phyloP scores from a whole-genome alignment of 2,888 invertebrate species.

The Clitarchus hookeri region DNA sequence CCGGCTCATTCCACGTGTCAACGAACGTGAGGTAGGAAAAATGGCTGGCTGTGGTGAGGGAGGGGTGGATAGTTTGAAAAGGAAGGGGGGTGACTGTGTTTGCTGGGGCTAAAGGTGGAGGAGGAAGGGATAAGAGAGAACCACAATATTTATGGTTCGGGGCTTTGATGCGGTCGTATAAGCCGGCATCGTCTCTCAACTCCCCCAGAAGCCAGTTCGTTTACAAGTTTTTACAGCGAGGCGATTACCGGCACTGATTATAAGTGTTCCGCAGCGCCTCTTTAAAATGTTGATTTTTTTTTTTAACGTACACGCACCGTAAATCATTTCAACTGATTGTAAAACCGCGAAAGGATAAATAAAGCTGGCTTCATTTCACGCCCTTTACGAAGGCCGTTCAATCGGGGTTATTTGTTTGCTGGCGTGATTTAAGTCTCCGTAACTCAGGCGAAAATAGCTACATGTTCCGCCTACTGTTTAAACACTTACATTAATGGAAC shows the following conservation, averaged over 20 bases:
- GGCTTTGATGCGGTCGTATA: neutral
- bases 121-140: neutral
- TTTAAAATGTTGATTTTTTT: neutral
- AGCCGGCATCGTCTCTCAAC: neutral
- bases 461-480: too few relatives aligned
- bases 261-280: neutral
- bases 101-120: neutral
- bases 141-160: neutral
- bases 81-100: neutral
- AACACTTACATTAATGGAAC: too few relatives aligned
- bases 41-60: too few relatives aligned
- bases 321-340: neutral
- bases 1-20: neutral
- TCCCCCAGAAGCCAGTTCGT: neutral
- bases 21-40: neutral
- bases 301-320: neutral
- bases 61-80: too few relatives aligned
- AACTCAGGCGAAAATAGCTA: neutral
- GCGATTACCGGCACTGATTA: neutral
- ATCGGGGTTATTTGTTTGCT: neutral
- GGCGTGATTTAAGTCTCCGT: neutral
- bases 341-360: neutral
- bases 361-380: neutral
- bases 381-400: neutral
- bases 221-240: constrained; percentile 4